Evolutionary conservation across 2,113 vertebrate species (phyloP).

Genomic region (Zootoca vivipara): DNA sequence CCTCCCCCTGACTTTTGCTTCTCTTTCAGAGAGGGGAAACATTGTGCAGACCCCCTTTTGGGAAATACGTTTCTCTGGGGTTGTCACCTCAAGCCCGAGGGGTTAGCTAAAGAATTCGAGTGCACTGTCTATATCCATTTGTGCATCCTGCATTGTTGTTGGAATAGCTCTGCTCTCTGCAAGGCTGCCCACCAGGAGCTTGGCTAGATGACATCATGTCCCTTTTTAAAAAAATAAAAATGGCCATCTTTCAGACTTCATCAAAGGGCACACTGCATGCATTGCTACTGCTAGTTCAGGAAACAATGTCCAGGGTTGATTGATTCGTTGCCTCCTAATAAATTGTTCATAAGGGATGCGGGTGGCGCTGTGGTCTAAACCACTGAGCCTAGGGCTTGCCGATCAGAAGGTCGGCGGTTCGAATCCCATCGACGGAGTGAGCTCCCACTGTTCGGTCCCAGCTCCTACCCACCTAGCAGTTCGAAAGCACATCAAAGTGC

Average conservation of each 20-base stretch:
- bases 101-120: conserved; percentile 33
- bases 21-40: conserved; percentile 27
- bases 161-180: neutral
- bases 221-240: neutral
- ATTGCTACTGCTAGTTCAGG: neutral
- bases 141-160: conserved; percentile 13
- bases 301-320: neutral
- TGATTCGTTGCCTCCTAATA: neutral
- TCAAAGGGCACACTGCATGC: neutral
- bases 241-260: neutral
- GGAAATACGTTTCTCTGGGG: conserved; percentile 32
- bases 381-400: too few species aligned
- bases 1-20: conserved; percentile 51
- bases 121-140: conserved; percentile 41
- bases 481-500: too few species aligned
- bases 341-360: too few species aligned
- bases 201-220: neutral
- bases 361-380: too few species aligned
- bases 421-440: too few species aligned
- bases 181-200: neutral
- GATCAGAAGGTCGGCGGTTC: too few species aligned
- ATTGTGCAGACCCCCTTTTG: conserved; percentile 18
- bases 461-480: too few species aligned
- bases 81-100: conserved; percentile 47
- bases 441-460: too few species aligned